Conservation (phyloP, 2,888 invertebrate genomes). For the Pherbina coryleti region DNA sequence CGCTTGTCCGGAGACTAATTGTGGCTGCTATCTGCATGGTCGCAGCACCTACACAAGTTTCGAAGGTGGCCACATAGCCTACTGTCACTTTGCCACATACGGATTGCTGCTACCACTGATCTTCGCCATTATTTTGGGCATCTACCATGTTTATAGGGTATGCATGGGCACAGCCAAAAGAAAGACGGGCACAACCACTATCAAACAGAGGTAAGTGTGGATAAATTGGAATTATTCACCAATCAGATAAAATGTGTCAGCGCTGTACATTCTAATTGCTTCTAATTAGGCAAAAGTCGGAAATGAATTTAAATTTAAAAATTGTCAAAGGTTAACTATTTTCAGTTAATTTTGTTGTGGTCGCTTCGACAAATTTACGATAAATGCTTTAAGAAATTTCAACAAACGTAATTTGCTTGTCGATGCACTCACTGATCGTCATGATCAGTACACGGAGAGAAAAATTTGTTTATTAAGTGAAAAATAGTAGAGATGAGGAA, state of each 20-base stretch:
- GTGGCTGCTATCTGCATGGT: slow-evolving; percentile 79
- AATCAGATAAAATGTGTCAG: background rate
- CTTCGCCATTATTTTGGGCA: slow-evolving; percentile 75
- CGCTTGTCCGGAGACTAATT: slow-evolving; percentile 76
- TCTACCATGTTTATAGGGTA: slow-evolving; percentile 79
- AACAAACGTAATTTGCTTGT: too few species aligned
- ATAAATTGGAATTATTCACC: background rate
- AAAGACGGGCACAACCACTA: slow-evolving; percentile 64
- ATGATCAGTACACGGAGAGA: too few species aligned
- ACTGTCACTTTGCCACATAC: slow-evolving; percentile 78
- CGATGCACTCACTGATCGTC: too few species aligned
- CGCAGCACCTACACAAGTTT: slow-evolving; percentile 75
- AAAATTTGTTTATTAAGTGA: too few species aligned
- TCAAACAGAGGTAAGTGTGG: slow-evolving; percentile 67
- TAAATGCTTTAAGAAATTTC: background rate
- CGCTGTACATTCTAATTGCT: background rate
- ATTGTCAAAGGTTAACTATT: slow-evolving; percentile 32
- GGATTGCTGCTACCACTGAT: slow-evolving; percentile 76
- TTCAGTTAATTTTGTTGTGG: slow-evolving; percentile 7
- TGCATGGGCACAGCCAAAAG: slow-evolving; percentile 74
- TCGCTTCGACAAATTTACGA: background rate
- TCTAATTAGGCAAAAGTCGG: background rate
- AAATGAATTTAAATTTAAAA: slow-evolving; percentile 7
- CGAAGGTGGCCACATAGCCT: slow-evolving; percentile 76
- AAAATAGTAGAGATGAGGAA: too few species aligned